These are phyloP conservation scores for Copidosoma floridanum DNA, from an alignment of 1,140 invertebrate species.

Conservation along the genomic window DNA sequence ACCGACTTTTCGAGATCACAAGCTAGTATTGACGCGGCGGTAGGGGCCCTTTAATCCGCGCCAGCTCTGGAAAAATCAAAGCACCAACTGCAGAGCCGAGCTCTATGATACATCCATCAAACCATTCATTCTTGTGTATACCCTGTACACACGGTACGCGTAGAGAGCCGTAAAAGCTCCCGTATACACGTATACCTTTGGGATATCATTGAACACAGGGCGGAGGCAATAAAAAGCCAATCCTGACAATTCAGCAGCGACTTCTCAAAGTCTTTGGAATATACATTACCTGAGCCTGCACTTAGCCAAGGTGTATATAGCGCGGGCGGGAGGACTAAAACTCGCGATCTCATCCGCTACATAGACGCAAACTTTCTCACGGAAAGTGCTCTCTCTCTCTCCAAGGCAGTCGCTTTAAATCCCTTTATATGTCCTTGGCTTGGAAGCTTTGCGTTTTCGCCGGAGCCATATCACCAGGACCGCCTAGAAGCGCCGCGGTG, in stretches of 20 bases:
- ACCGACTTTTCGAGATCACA: too few species aligned
- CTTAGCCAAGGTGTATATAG: not conserved
- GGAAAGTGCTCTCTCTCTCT: not conserved
- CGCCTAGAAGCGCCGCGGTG: constrained; percentile 11
- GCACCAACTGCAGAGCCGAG: too few species aligned
- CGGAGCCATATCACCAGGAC: not conserved
- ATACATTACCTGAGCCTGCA: not conserved
- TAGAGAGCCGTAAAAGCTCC: too few species aligned
- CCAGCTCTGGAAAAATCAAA: too few species aligned
- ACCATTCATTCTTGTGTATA: too few species aligned
- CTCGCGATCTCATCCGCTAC: not conserved
- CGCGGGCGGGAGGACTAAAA: not conserved
- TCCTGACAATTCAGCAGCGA: too few species aligned
- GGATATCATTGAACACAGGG: not conserved
- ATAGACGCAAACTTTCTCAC: constrained; percentile 5
- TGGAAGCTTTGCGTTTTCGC: constrained; percentile 9
- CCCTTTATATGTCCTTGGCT: constrained; percentile 13
- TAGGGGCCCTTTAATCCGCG: too few species aligned
- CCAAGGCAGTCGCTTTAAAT: constrained; percentile 5
- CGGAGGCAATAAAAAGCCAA: constrained; percentile 4
- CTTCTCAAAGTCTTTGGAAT: too few species aligned
- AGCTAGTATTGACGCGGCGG: too few species aligned
- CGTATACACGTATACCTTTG: too few species aligned
- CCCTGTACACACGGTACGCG: too few species aligned
- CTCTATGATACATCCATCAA: too few species aligned